Evolutionary conservation across 2,113 vertebrate genomes (phyloP).

Genomic region (Rhinogobius similis): DNA sequence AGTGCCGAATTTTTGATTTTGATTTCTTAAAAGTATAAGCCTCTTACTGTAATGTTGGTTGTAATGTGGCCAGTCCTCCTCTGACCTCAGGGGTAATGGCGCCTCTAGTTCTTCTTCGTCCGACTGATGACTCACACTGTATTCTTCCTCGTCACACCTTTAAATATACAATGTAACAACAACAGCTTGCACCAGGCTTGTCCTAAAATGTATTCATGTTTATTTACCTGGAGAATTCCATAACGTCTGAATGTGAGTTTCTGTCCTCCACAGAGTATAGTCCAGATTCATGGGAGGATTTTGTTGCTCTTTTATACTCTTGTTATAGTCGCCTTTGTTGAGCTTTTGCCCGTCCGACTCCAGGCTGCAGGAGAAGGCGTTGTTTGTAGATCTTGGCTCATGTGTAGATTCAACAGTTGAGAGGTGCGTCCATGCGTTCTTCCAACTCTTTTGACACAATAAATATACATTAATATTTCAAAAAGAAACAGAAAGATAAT

Average conservation of each 20-base stretch:
- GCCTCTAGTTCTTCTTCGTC: slow-evolving; percentile 51
- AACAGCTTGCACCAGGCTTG: neutral
- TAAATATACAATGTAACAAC: slow-evolving; percentile 3
- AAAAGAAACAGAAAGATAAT: too few relatives aligned
- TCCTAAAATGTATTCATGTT: neutral
- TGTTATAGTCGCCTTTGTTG: too few relatives aligned
- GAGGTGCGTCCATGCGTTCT: too few relatives aligned
- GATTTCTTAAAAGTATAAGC: too few relatives aligned
- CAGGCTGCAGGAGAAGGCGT: neutral
- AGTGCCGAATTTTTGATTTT: too few relatives aligned
- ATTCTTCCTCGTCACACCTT: slow-evolving; percentile 38
- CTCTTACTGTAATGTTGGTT: slow-evolving; percentile 41
- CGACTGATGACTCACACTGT: slow-evolving; percentile 10
- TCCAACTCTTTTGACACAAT: too few relatives aligned
- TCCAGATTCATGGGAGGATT: too few relatives aligned
- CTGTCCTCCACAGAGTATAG: neutral
- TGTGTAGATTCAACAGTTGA: too few relatives aligned
- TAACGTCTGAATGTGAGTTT: neutral
- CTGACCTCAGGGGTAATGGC: slow-evolving; percentile 60
- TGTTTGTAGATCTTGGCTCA: too few relatives aligned
- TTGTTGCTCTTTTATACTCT: neutral
- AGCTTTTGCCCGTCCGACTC: too few relatives aligned
- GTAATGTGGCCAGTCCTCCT: slow-evolving; percentile 35
- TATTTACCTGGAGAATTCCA: neutral
- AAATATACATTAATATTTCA: too few relatives aligned